phyloP scores from a whole-genome alignment of 2,797 vertebrate genomes.

The Lepus townsendii region DNA sequence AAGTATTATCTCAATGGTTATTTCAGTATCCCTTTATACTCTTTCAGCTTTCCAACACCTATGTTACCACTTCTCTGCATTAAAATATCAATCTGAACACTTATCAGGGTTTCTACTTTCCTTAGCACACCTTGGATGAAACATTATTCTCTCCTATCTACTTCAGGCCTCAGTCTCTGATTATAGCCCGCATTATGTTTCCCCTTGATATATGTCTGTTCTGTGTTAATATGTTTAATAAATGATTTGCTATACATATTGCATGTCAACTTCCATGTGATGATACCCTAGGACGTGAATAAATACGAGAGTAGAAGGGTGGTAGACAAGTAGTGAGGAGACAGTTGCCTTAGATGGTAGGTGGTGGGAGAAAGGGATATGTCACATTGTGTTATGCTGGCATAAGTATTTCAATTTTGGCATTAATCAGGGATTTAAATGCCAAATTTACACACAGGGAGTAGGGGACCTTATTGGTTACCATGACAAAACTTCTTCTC shows the following conservation, averaged over 20 bases:
- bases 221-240: not conserved
- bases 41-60: not conserved
- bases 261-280: not conserved
- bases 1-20: not conserved
- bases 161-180: not conserved
- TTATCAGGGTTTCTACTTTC: not conserved
- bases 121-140: not conserved
- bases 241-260: not conserved
- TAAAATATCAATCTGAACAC: not conserved
- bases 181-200: not conserved
- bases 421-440: constrained; percentile 46
- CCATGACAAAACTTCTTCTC: constrained; percentile 35
- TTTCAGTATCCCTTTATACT: not conserved
- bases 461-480: constrained; percentile 21
- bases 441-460: constrained; percentile 16
- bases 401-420: constrained; percentile 40
- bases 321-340: not conserved
- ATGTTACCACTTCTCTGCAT: not conserved
- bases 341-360: not conserved
- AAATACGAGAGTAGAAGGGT: not conserved
- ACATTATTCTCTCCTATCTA: not conserved
- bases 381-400: constrained; percentile 5
- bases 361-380: not conserved
- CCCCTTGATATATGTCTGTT: not conserved
- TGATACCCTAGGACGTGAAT: not conserved